phyloP scores from a whole-genome alignment of 2,797 vertebrate species.

The Enteromius trimaculatus region DNA sequence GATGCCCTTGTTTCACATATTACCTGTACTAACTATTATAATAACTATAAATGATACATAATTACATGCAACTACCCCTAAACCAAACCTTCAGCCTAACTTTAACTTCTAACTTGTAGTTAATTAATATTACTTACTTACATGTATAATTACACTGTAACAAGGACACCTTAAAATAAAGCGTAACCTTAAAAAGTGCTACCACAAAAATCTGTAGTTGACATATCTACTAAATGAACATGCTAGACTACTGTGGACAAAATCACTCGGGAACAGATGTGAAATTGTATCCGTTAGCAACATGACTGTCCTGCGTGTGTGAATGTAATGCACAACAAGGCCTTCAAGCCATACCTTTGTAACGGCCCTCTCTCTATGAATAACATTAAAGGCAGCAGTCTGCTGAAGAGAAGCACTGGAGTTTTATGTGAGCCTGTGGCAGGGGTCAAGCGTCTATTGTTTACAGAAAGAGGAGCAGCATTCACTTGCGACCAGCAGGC shows the following conservation, averaged over 20 bases:
- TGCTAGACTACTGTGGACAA: neutral
- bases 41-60: neutral
- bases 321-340: slow-evolving; percentile 55
- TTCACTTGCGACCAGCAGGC: slow-evolving; percentile 61
- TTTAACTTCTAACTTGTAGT: neutral
- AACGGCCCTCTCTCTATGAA: slow-evolving; percentile 66
- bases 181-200: neutral
- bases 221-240: neutral
- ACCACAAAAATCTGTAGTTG: neutral
- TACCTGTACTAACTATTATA: neutral
- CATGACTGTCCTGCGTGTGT: slow-evolving; percentile 29
- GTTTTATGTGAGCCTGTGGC: slow-evolving; percentile 65
- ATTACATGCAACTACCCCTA: neutral
- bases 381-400: slow-evolving; percentile 65
- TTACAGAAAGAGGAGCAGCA: slow-evolving; percentile 64
- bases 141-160: neutral
- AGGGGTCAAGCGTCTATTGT: slow-evolving; percentile 78
- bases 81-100: neutral
- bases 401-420: slow-evolving; percentile 66
- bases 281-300: slow-evolving; percentile 4
- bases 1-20: neutral
- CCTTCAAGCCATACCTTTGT: slow-evolving; percentile 60
- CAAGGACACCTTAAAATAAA: neutral
- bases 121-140: neutral
- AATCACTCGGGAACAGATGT: neutral